Percentiles rank a stretch among this genome's conserved stretches.
Evolutionary conservation across 2,113 vertebrate genomes (phyloP).

Genomic region (Neotoma lepida): DNA sequence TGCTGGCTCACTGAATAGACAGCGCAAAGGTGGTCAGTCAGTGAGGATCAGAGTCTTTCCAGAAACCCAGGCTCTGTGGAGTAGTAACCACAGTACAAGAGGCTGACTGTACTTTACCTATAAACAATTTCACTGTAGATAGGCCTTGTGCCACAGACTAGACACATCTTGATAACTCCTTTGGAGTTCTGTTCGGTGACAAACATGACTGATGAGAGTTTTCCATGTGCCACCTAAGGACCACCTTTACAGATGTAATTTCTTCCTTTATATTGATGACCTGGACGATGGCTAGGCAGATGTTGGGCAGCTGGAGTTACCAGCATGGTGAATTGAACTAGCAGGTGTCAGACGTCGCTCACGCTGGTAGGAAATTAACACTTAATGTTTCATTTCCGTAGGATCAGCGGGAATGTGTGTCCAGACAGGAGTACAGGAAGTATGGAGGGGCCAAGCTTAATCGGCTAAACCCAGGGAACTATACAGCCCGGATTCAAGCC

Average conservation of each 20-base stretch:
- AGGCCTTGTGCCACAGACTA: rapidly evolving
- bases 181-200: background rate
- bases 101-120: background rate
- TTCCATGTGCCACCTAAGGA: background rate
- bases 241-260: background rate
- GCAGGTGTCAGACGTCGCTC: background rate
- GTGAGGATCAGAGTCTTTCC: background rate
- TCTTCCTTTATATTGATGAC: background rate
- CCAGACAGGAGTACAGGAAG: slow-evolving; percentile 93
- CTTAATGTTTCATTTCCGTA: slow-evolving; percentile 39
- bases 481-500: slow-evolving; percentile 93
- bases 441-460: slow-evolving; percentile 91
- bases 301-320: rapidly evolving
- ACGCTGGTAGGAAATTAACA: background rate
- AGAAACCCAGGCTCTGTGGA: background rate
- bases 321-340: background rate
- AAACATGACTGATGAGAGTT: background rate
- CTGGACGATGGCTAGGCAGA: rapidly evolving
- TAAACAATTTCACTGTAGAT: background rate
- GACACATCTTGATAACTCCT: background rate
- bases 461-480: slow-evolving; percentile 94
- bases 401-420: slow-evolving; percentile 95
- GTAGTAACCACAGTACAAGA: no score
- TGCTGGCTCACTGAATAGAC: background rate
- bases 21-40: background rate